These are phyloP conservation scores for Athetis lepigone DNA, from an alignment of 2,888 invertebrate genomes.

Conservation along the genomic window DNA sequence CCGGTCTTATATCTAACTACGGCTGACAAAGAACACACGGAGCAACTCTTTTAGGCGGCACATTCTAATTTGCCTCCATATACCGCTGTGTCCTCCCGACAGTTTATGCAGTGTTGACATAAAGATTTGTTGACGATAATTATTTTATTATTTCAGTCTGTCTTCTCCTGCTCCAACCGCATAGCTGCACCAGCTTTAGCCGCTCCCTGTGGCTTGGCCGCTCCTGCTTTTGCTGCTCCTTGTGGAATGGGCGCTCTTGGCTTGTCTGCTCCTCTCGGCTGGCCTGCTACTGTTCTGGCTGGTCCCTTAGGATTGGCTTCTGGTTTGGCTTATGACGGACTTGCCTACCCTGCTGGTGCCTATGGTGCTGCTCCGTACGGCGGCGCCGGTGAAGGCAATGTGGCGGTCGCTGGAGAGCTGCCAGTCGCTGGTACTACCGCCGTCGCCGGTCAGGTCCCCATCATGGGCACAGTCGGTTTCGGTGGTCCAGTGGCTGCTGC, in stretches of 20 bases:
- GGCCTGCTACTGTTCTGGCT: too few relatives aligned
- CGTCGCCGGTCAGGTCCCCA: slow-evolving; percentile 53
- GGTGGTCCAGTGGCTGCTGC: slow-evolving; percentile 72
- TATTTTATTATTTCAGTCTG: too few relatives aligned
- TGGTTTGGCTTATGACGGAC: slow-evolving; percentile 2
- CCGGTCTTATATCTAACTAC: too few relatives aligned
- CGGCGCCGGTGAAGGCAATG: slow-evolving; percentile 51
- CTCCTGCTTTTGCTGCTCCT: neutral
- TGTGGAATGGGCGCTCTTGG: slow-evolving; percentile 2
- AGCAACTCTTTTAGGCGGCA: too few relatives aligned
- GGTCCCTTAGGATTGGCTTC: slow-evolving; percentile 10
- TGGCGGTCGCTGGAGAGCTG: slow-evolving; percentile 48
- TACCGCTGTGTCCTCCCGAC: too few relatives aligned
- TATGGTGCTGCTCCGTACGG: slow-evolving; percentile 26
- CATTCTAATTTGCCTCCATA: too few relatives aligned
- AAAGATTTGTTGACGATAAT: too few relatives aligned
- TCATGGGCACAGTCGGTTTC: slow-evolving; percentile 43
- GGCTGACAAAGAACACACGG: too few relatives aligned
- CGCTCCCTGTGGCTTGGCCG: neutral
- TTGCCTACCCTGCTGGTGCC: slow-evolving; percentile 7
- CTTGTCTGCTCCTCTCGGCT: too few relatives aligned
- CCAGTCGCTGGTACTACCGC: slow-evolving; percentile 47
- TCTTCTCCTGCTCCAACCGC: neutral
- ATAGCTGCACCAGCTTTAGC: neutral
- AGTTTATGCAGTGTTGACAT: too few relatives aligned